Base-by-base conservation (phyloP, 2,113 vertebrate genomes). In the Menura novaehollandiae region DNA sequence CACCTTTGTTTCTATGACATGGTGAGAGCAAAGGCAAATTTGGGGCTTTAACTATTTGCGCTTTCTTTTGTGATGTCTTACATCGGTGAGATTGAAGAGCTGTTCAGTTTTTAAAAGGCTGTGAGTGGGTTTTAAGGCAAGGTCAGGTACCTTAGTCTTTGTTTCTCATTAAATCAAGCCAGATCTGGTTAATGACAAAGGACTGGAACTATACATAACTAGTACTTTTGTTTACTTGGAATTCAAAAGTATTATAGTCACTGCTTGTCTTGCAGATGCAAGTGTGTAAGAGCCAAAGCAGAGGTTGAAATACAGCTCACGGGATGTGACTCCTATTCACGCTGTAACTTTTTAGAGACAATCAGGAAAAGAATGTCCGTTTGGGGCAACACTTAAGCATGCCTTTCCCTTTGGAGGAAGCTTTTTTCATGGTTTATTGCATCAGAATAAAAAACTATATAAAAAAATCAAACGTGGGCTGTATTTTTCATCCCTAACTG, bases 21-120 rank as follows among this genome's bases (percentile, higher is more conserved):
- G 39, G 24, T 20, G 20, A 78, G 62, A 66, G 71, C 46, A 78
- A 69, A 77, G 41, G 55, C 41, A 68, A 41, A 72, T 68, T 71
- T 83, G 5, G 43, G 44, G 67, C 43, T 88, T 75, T 43, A 64
- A 47, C 47, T 77, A 5, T 17, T 10, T 0, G 0, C 0, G 0
- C 39, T 79, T 89, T 62, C 46, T 82, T 71, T 71, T 71, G 28
- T 62, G 55, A 62, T 23, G 55, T 71, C 33, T 78, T 53, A 20
- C 0, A n/a, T 62, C 23, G 2, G 11, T 0, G 2, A n/a, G 67
- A 22, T 20, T 30, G 33, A 55, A 49, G 82, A 68, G 60, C 52
- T 28, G 17, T 32, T 94, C 62, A 3, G 15, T 22, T 85, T 82
- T 69, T 3, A 64, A 88, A 73, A 76, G 83, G 14, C 33, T 82